Evolutionary conservation across 2,113 vertebrate species (phyloP).

Genomic region (Lepus europaeus): DNA sequence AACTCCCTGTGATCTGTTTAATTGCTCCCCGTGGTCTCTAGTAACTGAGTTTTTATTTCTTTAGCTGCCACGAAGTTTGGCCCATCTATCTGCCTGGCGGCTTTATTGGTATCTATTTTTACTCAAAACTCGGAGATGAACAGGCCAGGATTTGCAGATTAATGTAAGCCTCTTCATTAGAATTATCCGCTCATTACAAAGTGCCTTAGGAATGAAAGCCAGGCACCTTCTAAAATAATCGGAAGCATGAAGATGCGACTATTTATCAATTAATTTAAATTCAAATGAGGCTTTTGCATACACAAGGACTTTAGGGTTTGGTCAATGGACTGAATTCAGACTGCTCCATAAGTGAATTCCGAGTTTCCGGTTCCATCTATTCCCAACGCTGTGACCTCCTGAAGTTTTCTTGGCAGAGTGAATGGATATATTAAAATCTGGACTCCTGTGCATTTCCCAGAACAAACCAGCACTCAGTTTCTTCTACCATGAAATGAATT

Average conservation of each 20-base stretch:
- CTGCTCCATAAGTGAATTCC: slow-evolving; percentile 55
- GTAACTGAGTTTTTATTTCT: background rate
- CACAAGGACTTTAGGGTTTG: slow-evolving; percentile 13
- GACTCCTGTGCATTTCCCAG: slow-evolving; percentile 67
- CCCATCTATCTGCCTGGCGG: slow-evolving; percentile 3
- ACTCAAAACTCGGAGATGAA: slow-evolving; percentile 39
- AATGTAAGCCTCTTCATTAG: background rate
- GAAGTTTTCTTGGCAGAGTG: slow-evolving; percentile 72
- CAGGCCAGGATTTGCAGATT: slow-evolving; percentile 30
- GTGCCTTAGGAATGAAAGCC: slow-evolving; percentile 27
- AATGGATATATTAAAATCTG: slow-evolving; percentile 70
- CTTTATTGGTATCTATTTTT: slow-evolving; percentile 56
- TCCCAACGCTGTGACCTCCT: slow-evolving; percentile 58
- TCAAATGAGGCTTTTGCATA: slow-evolving; percentile 9
- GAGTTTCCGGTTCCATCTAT: slow-evolving; percentile 54
- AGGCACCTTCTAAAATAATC: slow-evolving; percentile 9
- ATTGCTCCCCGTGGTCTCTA: background rate
- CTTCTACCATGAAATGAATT: slow-evolving; percentile 68
- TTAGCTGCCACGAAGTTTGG: background rate
- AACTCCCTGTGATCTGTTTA: background rate
- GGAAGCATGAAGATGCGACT: slow-evolving; percentile 10
- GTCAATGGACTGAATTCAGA: slow-evolving; percentile 57
- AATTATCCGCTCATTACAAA: slow-evolving; percentile 38
- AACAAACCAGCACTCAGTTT: slow-evolving; percentile 62
- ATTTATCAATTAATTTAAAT: slow-evolving; percentile 61